Evolutionary conservation across 1,140 invertebrate genomes (phyloP), one percentile per base, ranked within the genome.

Genomic region (Euura lappo): DNA sequence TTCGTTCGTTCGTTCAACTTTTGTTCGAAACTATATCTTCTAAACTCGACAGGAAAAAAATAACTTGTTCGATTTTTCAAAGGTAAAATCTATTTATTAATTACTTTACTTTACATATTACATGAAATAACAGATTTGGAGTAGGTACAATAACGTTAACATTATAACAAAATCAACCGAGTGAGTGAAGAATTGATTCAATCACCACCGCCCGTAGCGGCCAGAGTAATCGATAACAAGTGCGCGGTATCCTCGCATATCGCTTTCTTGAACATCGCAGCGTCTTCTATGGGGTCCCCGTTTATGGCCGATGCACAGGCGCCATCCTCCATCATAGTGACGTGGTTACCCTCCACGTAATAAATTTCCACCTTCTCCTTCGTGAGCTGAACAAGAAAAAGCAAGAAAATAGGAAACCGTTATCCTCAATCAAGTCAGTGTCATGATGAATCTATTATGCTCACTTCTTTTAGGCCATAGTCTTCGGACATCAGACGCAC

Each of bases 391-490:
- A 84, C 2, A 7, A 51, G 47, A 1, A 8, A 28, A 28, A 28
- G 28, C 28, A 28, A 28, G 28, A 28, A 28, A 28, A 28, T 28
- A 28, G 28, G 28, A 28, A 28, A 28, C 28, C 28, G 28, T 28
- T 28, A 28, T 28, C 28, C 28, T 28, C 28, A 28, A 28, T 28
- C 28, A 28, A 28, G 28, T 28, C 28, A 28, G 28, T 28, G 28
- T 28, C 28, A 28, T 28, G 28, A 28, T 28, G 28, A 28, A 28
- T 28, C 28, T 28, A 28, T 28, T 28, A 28, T 28, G 28, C 78
- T 93, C 92, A 79, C 92, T 91, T 11, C 92, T 92, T 78, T 89
- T 0, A 93, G 80, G 67, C 90, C 90, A 79, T 93, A 93, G 75
- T 93, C 91, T 45, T 91, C 90, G 69, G 90, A 89, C 44, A 89